A percentile compares a stretch with the other conserved stretches of the same genome.
Conservation (phyloP, 2,888 invertebrate species). For the Luffia ferchaultella region DNA sequence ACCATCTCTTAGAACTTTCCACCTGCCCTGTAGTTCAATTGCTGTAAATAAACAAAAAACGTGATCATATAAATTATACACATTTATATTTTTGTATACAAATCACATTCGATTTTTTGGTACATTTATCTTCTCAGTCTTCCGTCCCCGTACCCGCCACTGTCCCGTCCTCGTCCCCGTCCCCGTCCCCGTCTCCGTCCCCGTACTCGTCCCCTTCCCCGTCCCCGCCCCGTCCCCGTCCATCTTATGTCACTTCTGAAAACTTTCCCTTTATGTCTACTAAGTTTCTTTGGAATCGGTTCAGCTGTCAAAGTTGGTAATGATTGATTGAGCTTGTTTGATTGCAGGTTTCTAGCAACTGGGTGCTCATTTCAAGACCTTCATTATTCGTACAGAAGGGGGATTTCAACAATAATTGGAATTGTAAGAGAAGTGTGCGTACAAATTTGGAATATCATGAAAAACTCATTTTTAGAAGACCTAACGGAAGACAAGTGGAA, state of each 20-base stretch:
- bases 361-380: conserved; percentile 20
- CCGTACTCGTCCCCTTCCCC: conserved; percentile 17
- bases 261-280: conserved; percentile 21
- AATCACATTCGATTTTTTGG: too few relatives aligned
- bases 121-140: conserved; percentile 18
- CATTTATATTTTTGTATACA: too few relatives aligned
- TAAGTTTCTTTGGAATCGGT: conserved; percentile 22
- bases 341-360: conserved; percentile 21
- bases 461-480: conserved; percentile 11
- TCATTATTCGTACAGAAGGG: conserved; percentile 17
- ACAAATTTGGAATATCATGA: conserved; percentile 20
- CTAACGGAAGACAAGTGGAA: conserved; percentile 19
- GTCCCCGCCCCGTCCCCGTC: conserved; percentile 19
- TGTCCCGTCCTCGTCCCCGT: conserved; percentile 17
- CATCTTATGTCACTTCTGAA: conserved; percentile 18
- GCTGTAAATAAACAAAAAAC: too few relatives aligned
- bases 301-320: conserved; percentile 12
- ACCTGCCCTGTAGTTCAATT: too few relatives aligned
- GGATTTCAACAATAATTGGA: conserved; percentile 21
- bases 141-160: conserved; percentile 17
- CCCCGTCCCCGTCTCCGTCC: conserved; percentile 18
- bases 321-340: conserved; percentile 10
- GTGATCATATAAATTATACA: background rate
- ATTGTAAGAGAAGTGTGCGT: conserved; percentile 20
- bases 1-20: too few relatives aligned